Conservation (phyloP, 2,113 vertebrate genomes). For the Chaenogobius annularis region DNA sequence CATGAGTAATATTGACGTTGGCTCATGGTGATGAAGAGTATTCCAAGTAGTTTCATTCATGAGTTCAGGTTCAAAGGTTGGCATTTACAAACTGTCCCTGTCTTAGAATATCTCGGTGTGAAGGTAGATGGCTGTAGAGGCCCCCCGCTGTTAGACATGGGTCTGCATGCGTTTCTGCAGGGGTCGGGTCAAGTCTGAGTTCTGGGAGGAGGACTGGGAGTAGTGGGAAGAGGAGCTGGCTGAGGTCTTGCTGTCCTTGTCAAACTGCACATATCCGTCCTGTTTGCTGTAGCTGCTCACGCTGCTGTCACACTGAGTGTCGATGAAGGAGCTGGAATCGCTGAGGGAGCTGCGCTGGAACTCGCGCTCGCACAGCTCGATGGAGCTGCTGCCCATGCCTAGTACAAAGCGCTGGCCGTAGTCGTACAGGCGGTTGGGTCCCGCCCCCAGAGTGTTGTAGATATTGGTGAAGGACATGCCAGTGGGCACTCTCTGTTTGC, state of each 20-base stretch:
- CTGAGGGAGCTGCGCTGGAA: conserved; percentile 97
- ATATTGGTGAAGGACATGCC: conserved; percentile 99
- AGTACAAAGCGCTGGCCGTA: conserved; percentile 96
- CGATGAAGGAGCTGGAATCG: conserved; percentile 98
- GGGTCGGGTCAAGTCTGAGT: conserved; percentile 95
- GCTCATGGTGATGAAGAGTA: conserved; percentile 6
- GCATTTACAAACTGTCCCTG: conserved; percentile 7
- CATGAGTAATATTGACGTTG: conserved; percentile 6
- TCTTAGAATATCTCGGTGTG: neutral
- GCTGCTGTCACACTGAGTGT: conserved; percentile 98
- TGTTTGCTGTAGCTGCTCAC: conserved; percentile 97
- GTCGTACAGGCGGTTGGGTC: conserved; percentile 94
- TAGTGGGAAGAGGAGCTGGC: conserved; percentile 95
- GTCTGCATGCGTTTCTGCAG: conserved; percentile 99
- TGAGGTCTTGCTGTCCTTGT: conserved; percentile 98
- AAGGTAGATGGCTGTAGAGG: conserved; percentile 2
- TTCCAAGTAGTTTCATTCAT: neutral
- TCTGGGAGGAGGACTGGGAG: conserved; percentile 97
- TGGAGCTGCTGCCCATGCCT: conserved; percentile 98
- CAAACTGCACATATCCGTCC: conserved; percentile 95
- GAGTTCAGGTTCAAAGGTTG: conserved; percentile 6
- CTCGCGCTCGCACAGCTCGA: conserved; percentile 96
- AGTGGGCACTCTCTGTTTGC: conserved; percentile 93
- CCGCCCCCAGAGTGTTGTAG: conserved; percentile 93
- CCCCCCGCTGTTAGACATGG: conserved; percentile 81